phyloP scores from a whole-genome alignment of 2,888 invertebrate genomes.

The Andrena bucephala region DNA sequence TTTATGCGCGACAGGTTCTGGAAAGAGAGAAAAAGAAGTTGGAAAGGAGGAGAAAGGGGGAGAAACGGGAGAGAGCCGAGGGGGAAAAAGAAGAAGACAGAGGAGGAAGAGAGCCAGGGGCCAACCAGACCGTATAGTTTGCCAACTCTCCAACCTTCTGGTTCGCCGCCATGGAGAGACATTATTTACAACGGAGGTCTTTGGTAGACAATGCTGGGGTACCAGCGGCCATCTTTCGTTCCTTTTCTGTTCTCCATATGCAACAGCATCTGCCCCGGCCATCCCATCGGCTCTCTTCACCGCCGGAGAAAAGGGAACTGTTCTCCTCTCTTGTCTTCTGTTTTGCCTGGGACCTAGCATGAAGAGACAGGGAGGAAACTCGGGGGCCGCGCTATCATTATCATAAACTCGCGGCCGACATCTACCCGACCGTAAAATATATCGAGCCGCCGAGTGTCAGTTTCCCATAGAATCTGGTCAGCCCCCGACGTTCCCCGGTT shows the following conservation, averaged over 20 bases:
- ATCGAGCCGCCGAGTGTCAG: slow-evolving; percentile 41
- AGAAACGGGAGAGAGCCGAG: slow-evolving; percentile 11
- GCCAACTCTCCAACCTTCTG: slow-evolving; percentile 75
- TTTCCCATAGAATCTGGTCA: slow-evolving; percentile 27
- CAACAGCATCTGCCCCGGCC: slow-evolving; percentile 81
- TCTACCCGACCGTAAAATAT: slow-evolving; percentile 40
- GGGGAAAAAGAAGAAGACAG: slow-evolving; percentile 18
- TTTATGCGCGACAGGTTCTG: slow-evolving; percentile 83
- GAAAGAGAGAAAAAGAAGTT: slow-evolving; percentile 68
- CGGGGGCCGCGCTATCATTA: slow-evolving; percentile 67
- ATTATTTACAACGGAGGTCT: slow-evolving; percentile 82
- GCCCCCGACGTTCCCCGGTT: neutral
- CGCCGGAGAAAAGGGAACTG: slow-evolving; percentile 39
- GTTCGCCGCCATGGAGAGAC: slow-evolving; percentile 77
- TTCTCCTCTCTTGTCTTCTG: slow-evolving; percentile 2
- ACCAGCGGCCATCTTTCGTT: slow-evolving; percentile 81
- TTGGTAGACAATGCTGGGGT: slow-evolving; percentile 81
- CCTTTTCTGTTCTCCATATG: slow-evolving; percentile 84
- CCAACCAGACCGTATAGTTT: slow-evolving; percentile 78
- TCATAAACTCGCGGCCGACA: slow-evolving; percentile 69
- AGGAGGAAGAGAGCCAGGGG: slow-evolving; percentile 67
- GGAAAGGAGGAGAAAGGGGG: slow-evolving; percentile 42
- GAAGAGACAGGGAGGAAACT: slow-evolving; percentile 24
- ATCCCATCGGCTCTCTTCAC: slow-evolving; percentile 61
- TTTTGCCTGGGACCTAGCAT: slow-evolving; percentile 21